Evolutionary conservation across 2,113 vertebrate species (phyloP).

Genomic region (Emydocephalus ijimae): DNA sequence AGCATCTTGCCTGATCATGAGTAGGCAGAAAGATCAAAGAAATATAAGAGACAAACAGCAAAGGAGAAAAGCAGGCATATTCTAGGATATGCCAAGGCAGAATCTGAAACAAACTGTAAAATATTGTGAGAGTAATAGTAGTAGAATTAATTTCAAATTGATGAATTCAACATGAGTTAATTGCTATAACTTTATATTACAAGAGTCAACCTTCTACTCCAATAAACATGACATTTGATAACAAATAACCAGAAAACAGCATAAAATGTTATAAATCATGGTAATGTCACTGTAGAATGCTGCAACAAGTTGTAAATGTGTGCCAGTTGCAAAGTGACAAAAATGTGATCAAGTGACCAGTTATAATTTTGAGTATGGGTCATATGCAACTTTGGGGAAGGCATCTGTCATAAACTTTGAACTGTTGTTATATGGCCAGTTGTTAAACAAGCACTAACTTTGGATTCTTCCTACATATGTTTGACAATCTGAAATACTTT

Average conservation of each 20-base stretch:
- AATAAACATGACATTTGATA: neutral
- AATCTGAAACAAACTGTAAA: neutral
- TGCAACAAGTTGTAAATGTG: too few relatives aligned
- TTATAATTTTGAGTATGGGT: too few relatives aligned
- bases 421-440: too few relatives aligned
- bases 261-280: neutral
- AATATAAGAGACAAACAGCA: neutral
- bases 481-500: neutral
- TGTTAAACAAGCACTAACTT: too few relatives aligned
- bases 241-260: neutral
- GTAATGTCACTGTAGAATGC: too few relatives aligned
- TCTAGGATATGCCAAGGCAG: neutral
- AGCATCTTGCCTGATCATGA: neutral
- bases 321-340: too few relatives aligned
- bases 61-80: neutral
- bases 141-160: neutral
- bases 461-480: neutral
- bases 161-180: neutral
- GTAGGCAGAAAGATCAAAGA: neutral
- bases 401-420: too few relatives aligned
- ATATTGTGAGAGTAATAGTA: neutral
- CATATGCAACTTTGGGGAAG: too few relatives aligned
- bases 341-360: too few relatives aligned
- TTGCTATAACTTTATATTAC: neutral
- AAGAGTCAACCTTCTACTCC: neutral